Base-by-base conservation (phyloP, 2,797 vertebrate species). In the Varecia variegata region DNA sequence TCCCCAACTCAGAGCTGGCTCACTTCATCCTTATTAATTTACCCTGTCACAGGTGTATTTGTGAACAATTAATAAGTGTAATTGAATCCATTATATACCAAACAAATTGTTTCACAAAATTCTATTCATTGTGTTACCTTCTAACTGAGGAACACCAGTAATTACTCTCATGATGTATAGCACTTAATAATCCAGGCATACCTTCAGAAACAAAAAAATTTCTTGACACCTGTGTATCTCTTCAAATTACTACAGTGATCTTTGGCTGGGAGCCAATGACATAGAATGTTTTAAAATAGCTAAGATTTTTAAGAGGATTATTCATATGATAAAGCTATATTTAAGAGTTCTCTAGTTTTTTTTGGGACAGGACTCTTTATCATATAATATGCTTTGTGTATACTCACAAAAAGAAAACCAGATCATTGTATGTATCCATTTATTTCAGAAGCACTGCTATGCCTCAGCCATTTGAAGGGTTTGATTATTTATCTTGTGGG, bases 401-500 rank as follows among this genome's bases (percentile, higher is more conserved):
- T 83, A 85, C 62, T 77, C 5, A 71, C 35, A 90, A 89, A 93
- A 23, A 3, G 43, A 94, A 79, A 82, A 67, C 15, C 45, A 50
- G n/a, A 58, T 96, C 62, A 94, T 97, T 93, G 84, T 30, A 95
- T 27, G 9, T 95, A 95, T 84, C 50, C 92, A 82, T 96, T 97
- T 98, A 68, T 94, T 97, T 96, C 93, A 97, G 82, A 56, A 38
- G 52, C 97, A 92, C 27, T 88, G 74, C 93, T 97, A 45, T 92
- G 70, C 21, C 25, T 91, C 38, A 87, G 30, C 47, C 88, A 94
- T 50, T 73, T 96, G 76, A 97, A 97, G 56, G 79, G 45, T 86
- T 92, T 96, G 74, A 86, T n/a, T 96, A 92, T 97, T 97, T 97
- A 87, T 98, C 96, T 97, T 96, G 54, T 52, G 15, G n/a, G 9